A percentile compares a stretch with the other conserved stretches of the same genome.
Evolutionary conservation across 2,888 invertebrate species (phyloP).

Genomic region (Morpho achilles): DNA sequence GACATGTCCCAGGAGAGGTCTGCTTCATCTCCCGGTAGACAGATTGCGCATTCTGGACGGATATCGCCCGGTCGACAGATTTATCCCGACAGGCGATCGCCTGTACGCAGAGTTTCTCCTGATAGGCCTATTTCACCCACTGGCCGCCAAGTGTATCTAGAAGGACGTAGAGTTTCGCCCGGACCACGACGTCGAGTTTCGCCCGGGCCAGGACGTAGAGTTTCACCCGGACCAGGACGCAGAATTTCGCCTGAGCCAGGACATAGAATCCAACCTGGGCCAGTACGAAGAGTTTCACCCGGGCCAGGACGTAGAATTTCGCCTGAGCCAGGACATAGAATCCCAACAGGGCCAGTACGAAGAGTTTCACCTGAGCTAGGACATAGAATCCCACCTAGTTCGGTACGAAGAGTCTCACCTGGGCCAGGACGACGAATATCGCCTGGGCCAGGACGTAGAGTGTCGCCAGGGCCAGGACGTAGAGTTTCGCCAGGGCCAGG

Average conservation of each 20-base stretch:
- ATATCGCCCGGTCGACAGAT: constrained; percentile 16
- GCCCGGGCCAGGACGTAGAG: neutral
- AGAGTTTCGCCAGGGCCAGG: too few relatives aligned
- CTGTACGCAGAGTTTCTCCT: constrained; percentile 13
- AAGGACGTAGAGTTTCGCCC: neutral
- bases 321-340: too few relatives aligned
- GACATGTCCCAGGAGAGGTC: constrained; percentile 29
- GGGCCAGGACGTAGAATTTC: too few relatives aligned
- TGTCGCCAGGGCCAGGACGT: too few relatives aligned
- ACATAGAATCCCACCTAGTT: too few relatives aligned
- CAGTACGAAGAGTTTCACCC: constrained; percentile 26
- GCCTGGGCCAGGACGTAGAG: too few relatives aligned
- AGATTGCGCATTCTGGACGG: constrained; percentile 22
- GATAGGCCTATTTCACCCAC: constrained; percentile 28
- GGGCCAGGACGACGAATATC: too few relatives aligned
- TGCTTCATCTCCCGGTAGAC: constrained; percentile 29
- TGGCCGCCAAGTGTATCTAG: constrained; percentile 18
- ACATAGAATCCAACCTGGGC: constrained; percentile 24
- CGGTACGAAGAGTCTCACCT: too few relatives aligned
- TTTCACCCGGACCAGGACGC: neutral
- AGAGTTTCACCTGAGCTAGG: too few relatives aligned
- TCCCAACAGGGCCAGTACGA: too few relatives aligned
- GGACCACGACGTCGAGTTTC: neutral
- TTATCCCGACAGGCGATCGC: constrained; percentile 25
- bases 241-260: neutral